phyloP scores from a whole-genome alignment of 2,888 invertebrate species.

The Lamellibrachia columna region DNA sequence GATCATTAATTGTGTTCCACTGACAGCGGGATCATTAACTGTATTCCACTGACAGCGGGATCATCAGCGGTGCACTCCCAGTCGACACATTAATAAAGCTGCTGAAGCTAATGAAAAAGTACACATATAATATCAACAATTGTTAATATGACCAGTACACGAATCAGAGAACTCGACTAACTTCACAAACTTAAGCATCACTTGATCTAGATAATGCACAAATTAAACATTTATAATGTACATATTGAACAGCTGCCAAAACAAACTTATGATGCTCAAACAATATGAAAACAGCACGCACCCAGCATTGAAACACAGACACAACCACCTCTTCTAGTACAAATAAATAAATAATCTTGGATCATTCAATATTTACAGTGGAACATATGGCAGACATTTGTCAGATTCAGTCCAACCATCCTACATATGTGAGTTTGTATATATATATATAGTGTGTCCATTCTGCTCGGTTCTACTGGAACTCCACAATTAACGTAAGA shows the following conservation, averaged over 20 bases:
- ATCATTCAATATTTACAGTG: not conserved
- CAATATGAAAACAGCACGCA: not conserved
- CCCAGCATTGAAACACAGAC: not conserved
- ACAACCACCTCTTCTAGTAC: not conserved
- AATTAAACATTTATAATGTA: not conserved
- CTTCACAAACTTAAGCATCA: not conserved
- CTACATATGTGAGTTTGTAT: not conserved
- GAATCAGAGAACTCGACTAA: not conserved
- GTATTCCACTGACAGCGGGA: not conserved
- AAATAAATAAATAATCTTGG: conserved; percentile 5
- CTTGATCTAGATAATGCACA: not conserved
- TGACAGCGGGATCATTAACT: not conserved
- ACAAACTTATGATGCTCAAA: not conserved
- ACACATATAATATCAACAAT: not conserved
- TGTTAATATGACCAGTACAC: not conserved
- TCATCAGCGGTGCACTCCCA: not conserved
- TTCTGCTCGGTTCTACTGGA: not conserved
- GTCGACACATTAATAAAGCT: no score
- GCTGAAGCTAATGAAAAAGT: not conserved
- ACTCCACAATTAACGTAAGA: not conserved
- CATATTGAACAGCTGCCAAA: conserved; percentile 16
- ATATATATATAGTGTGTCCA: not conserved
- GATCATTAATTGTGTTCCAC: not conserved
- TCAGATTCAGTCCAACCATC: not conserved
- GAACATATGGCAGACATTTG: not conserved